Conservation (phyloP, 2,888 invertebrate genomes). For the Sicus ferrugineus region DNA sequence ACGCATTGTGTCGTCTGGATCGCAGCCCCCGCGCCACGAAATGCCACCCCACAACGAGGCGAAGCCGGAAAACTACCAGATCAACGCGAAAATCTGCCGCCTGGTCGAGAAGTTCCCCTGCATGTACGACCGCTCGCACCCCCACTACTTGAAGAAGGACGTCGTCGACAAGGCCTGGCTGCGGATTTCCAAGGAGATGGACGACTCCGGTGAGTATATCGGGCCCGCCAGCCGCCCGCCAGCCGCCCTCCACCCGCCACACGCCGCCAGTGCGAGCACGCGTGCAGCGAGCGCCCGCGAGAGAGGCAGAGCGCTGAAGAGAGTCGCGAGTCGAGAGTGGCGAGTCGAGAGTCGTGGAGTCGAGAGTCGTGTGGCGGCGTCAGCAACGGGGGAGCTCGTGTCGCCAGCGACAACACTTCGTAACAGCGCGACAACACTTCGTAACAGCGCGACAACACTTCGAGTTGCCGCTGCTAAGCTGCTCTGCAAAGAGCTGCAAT, state of each 20-base stretch:
- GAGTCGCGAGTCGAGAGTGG: no score
- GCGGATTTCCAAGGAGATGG: conserved; percentile 54
- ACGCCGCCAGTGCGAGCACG: neutral
- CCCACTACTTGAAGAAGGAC: conserved; percentile 54
- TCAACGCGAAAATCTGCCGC: conserved; percentile 57
- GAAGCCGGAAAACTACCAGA: conserved; percentile 52
- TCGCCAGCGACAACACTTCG: no score
- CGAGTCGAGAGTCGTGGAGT: neutral
- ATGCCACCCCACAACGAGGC: conserved; percentile 35
- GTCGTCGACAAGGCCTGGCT: conserved; percentile 56
- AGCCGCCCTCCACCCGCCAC: neutral
- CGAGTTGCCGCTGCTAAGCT: no score
- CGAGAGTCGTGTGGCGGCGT: no score
- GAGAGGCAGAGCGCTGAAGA: no score
- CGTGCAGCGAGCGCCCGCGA: no score
- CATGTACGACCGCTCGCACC: conserved; percentile 58
- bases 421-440: no score
- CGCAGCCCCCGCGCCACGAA: neutral
- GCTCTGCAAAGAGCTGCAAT: no score
- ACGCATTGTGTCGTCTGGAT: conserved; percentile 1
- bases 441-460: no score
- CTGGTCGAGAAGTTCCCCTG: conserved; percentile 56
- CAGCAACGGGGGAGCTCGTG: no score
- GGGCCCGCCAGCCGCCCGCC: neutral
- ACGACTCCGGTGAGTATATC: conserved; percentile 52